Conservation (phyloP, 2,888 invertebrate species). For the Agrotis segetum region DNA sequence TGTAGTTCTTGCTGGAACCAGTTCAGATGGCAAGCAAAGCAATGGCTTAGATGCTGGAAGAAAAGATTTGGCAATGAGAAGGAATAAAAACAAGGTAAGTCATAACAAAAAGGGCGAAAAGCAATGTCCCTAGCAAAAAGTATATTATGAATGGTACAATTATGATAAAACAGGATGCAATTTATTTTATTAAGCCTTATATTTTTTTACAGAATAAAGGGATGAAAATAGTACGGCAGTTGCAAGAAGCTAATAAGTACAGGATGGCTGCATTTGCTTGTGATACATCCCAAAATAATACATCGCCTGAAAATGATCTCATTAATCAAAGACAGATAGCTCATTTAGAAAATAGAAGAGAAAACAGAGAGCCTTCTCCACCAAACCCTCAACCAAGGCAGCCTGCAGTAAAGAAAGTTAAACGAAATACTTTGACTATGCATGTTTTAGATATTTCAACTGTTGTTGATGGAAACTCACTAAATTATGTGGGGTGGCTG, state of each 20-base stretch:
- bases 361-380: conserved; percentile 76
- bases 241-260: conserved; percentile 89
- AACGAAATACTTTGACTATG: conserved; percentile 94
- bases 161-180: background rate
- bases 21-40: conserved; percentile 72
- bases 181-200: background rate
- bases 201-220: conserved; percentile 86
- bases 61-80: conserved; percentile 80
- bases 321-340: conserved; percentile 88
- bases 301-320: conserved; percentile 85
- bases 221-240: conserved; percentile 86
- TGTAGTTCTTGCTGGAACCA: conserved; percentile 69
- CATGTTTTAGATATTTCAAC: conserved; percentile 96
- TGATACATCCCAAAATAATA: conserved; percentile 79
- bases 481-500: conserved; percentile 93
- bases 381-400: conserved; percentile 79
- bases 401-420: conserved; percentile 90
- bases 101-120: background rate
- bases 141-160: background rate
- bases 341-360: conserved; percentile 83
- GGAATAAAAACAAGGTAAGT: conserved; percentile 83
- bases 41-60: conserved; percentile 77
- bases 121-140: background rate
- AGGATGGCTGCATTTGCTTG: conserved; percentile 90
- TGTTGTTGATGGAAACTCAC: conserved; percentile 92